Conservation (phyloP, 2,113 vertebrate species). For the Dipodomys ordii region DNA sequence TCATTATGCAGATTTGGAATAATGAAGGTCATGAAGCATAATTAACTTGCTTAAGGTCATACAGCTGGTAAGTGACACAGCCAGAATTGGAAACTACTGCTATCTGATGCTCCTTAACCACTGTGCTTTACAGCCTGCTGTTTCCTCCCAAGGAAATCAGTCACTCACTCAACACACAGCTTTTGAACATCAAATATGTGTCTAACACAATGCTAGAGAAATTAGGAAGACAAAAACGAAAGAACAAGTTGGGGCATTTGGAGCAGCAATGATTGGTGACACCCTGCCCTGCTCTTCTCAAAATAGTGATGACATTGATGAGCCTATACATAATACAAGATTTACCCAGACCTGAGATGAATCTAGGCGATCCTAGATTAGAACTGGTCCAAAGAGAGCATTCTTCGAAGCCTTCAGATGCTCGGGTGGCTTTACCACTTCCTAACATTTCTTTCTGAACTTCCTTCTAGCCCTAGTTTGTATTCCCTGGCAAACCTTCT, state of each 20-base stretch:
- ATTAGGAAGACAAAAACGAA: background rate
- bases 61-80: background rate
- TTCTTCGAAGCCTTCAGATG: background rate
- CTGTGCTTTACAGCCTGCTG: background rate
- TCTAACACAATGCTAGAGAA: background rate
- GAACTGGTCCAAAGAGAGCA: background rate
- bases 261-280: background rate
- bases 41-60: constrained; percentile 40
- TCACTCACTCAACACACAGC: background rate
- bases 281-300: background rate
- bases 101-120: background rate
- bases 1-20: constrained; percentile 20
- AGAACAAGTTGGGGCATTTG: background rate
- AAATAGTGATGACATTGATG: background rate
- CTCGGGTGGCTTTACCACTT: background rate
- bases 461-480: background rate
- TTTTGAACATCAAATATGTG: background rate
- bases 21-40: background rate
- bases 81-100: background rate
- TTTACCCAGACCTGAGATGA: background rate
- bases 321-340: background rate
- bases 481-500: background rate
- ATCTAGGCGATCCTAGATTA: background rate
- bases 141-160: background rate
- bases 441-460: background rate